These are phyloP conservation scores for Adineta ricciae DNA, from an alignment of 2,888 invertebrate species.

Conservation along the genomic window DNA sequence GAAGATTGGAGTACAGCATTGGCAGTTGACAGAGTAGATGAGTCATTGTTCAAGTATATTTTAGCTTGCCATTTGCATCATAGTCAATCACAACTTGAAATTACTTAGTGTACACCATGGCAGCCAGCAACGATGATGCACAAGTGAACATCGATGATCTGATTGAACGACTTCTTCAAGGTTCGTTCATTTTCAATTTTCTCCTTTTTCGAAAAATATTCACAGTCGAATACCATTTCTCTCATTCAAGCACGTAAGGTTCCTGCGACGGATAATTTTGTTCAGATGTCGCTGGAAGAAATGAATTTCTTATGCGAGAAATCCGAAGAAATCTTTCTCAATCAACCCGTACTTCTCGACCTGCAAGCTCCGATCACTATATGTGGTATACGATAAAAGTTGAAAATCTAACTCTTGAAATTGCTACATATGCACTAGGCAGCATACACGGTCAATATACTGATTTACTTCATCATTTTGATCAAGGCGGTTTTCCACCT, in stretches of 20 bases:
- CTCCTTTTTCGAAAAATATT: no score
- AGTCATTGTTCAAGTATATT: no score
- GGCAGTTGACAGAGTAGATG: no score
- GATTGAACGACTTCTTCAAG: not conserved
- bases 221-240: no score
- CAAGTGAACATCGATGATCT: not conserved
- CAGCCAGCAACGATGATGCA: no score
- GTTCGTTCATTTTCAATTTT: no score
- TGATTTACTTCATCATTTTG: not conserved
- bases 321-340: not conserved
- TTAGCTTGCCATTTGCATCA: no score
- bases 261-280: not conserved
- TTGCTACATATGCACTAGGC: not conserved
- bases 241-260: no score
- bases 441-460: conserved; percentile 1
- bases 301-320: not conserved
- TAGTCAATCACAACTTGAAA: no score
- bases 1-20: no score
- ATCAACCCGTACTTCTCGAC: not conserved
- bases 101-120: no score
- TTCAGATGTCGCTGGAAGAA: not conserved
- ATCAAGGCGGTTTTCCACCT: conserved; percentile 4
- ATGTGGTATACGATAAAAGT: not conserved
- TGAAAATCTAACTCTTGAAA: not conserved
- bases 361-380: not conserved